These are phyloP conservation scores for Acromyrmex heyeri DNA, from an alignment of 1,140 invertebrate genomes.

Conservation along the genomic window DNA sequence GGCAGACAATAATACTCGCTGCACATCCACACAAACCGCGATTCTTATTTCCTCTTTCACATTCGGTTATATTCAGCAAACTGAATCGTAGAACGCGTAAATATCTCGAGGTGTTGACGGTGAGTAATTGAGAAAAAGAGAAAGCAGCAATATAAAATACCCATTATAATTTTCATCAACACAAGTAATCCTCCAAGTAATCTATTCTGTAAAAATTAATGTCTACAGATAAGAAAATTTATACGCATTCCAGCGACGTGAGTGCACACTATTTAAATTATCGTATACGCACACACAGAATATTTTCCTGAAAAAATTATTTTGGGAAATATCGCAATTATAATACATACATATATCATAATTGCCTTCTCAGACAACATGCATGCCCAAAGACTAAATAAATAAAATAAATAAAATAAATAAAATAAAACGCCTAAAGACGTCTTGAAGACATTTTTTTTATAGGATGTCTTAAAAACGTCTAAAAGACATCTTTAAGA, in stretches of 20 bases:
- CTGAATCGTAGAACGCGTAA: neutral
- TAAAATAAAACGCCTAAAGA: too few relatives aligned
- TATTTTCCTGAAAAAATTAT: neutral
- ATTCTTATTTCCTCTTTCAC: slow-evolving; percentile 36
- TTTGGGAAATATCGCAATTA: neutral
- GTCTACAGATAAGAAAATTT: slow-evolving; percentile 11
- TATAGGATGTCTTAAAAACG: too few relatives aligned
- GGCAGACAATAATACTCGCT: slow-evolving; percentile 37
- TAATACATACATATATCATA: neutral
- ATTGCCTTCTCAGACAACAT: neutral
- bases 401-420: too few relatives aligned
- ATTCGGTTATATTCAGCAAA: slow-evolving; percentile 8
- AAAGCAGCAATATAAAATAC: slow-evolving; percentile 27
- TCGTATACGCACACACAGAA: neutral
- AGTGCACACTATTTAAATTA: neutral
- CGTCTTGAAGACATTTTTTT: too few relatives aligned
- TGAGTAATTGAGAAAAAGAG: neutral
- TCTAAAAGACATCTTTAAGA: too few relatives aligned
- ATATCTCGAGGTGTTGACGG: neutral
- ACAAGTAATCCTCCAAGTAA: neutral
- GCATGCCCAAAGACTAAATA: too few relatives aligned
- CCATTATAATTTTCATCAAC: slow-evolving; percentile 4
- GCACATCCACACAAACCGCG: slow-evolving; percentile 29
- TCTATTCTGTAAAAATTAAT: slow-evolving; percentile 11
- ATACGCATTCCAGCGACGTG: neutral